phyloP scores from a whole-genome alignment of 2,113 vertebrate genomes.

The Raja brachyura region DNA sequence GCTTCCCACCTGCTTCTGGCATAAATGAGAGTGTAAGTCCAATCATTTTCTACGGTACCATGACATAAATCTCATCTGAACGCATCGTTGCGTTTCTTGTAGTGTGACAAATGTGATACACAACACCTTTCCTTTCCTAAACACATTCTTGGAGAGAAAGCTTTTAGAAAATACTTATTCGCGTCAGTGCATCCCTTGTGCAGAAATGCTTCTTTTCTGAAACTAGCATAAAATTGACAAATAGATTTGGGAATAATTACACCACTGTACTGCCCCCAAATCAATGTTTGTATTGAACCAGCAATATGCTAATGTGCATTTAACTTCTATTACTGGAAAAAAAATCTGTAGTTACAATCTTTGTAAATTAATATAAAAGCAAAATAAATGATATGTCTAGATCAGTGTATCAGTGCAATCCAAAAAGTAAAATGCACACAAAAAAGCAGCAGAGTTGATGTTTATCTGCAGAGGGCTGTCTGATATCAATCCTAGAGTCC shows the following conservation, averaged over 20 bases:
- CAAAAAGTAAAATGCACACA: background rate
- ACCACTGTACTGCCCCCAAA: slow-evolving; percentile 13
- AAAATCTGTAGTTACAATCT: background rate
- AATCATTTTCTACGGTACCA: background rate
- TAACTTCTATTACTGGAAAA: background rate
- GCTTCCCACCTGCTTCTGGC: background rate
- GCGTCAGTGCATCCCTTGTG: background rate
- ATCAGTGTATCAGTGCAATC: background rate
- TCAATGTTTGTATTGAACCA: slow-evolving; percentile 21
- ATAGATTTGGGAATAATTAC: slow-evolving; percentile 31
- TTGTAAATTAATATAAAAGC: background rate
- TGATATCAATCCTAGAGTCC: background rate
- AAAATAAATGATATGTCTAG: background rate
- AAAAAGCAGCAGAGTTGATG: background rate
- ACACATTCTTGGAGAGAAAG: background rate
- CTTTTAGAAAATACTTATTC: background rate
- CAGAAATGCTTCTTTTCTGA: background rate
- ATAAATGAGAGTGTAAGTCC: background rate
- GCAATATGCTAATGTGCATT: background rate
- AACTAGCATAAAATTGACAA: slow-evolving; percentile 19
- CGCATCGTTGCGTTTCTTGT: background rate
- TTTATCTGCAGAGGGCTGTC: background rate
- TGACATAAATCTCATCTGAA: background rate
- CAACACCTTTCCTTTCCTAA: background rate
- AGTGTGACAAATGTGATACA: background rate